Evolutionary conservation across 1,140 invertebrate genomes (phyloP), one percentile per base, ranked within the genome.

Genomic region (Diploscapter pachys): DNA sequence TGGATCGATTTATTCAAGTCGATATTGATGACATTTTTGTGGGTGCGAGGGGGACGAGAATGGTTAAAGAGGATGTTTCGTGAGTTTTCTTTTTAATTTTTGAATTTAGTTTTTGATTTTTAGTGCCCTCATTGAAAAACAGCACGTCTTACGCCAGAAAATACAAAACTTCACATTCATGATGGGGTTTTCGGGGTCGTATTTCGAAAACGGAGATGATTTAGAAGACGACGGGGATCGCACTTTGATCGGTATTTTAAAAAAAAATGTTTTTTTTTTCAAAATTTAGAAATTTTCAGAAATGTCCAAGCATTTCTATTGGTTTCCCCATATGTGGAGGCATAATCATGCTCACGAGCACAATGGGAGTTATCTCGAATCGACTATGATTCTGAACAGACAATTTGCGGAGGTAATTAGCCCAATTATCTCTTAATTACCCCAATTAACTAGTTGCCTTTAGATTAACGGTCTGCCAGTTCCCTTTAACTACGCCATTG

Each of bases 1-100:
- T 98, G 49, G 92, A 95, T 77, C 89, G 96, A 55, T 93, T 92
- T 89, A 91, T 99, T 76, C 90, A 97, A 3, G 93, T 99, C 53
- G 97, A 99, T 87, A 92, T 99, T 68, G 96, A 99, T 89, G 97
- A 99, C 86, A 96, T 99, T 81, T 99, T 99, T 88, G 96, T 99
- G 53, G 96, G 95, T 2, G 92, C 94, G 84, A 91, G 89, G 83
- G 92, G 92, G 75, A 89, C 89, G 3, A 82, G 90, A 65, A 88
- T 92, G 79, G 67, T 81, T 11, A 65, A 64, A 31, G 85, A 87
- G 78, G 91, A 92, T 87, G 91, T 92, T 0, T 31, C 31, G 13
- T 31, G 31, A 68, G 66, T 65, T 65, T 65, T 9, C 31, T 31
- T 31, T 31, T 31, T 31, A 31, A 31, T 31, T 31, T 31, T 31